A percentile compares a stretch with the other conserved stretches of the same genome.
phyloP scores from a whole-genome alignment of 2,888 invertebrate species.

The Drosophila siamana region DNA sequence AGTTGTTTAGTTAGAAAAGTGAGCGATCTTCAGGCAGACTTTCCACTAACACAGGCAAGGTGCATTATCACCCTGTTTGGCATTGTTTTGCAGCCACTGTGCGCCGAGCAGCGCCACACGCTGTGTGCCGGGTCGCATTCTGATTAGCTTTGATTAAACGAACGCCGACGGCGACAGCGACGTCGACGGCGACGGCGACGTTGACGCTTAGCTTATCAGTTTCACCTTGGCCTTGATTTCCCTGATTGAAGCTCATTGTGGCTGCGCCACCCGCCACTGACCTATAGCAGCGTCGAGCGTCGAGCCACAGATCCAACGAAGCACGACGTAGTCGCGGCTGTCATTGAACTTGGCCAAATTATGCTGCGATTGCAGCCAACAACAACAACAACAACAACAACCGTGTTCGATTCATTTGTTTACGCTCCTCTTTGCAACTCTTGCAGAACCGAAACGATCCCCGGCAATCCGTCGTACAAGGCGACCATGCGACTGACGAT shows the following conservation, averaged over 20 bases:
- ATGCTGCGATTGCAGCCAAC: conserved; percentile 8
- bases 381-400: no score
- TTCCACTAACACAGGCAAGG: no score
- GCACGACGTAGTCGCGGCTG: conserved; percentile 59
- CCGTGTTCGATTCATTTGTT: conserved; percentile 16
- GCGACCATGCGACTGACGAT: conserved; percentile 95
- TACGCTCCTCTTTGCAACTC: conserved; percentile 33
- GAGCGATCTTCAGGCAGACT: no score
- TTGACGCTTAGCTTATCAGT: conserved; percentile 64
- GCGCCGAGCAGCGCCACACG: background rate
- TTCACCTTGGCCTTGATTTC: conserved; percentile 82
- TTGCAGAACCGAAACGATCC: conserved; percentile 88
- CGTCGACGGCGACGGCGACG: no score
- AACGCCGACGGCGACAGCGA: background rate
- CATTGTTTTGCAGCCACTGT: conserved; percentile 38
- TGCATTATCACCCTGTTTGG: no score
- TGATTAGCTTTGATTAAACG: conserved; percentile 70
- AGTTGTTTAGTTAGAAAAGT: no score
- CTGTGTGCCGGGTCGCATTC: conserved; percentile 57
- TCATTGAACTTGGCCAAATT: conserved; percentile 71
- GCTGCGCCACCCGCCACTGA: conserved; percentile 43
- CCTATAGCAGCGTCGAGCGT: no score
- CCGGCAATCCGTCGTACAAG: conserved; percentile 91
- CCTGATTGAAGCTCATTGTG: conserved; percentile 64
- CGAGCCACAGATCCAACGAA: conserved; percentile 11